Evolutionary conservation across 35 echinoderm and acorn worm genomes (phyloP).

Genomic region (Anneissia japonica): DNA sequence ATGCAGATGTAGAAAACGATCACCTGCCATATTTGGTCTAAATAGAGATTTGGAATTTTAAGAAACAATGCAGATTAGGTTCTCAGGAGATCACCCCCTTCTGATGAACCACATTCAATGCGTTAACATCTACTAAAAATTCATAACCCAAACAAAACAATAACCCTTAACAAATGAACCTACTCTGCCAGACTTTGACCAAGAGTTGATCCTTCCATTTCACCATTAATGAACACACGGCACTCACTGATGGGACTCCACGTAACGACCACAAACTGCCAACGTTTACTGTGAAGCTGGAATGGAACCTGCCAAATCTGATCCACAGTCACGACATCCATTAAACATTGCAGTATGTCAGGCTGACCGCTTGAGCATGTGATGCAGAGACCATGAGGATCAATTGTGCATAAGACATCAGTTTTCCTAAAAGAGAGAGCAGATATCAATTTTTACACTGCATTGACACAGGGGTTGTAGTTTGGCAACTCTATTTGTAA

Average conservation of each 20-base stretch:
- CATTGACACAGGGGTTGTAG: too few species aligned
- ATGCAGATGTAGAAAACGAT: too few species aligned
- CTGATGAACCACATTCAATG: too few species aligned
- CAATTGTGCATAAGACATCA: not conserved
- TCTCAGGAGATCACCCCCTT: too few species aligned
- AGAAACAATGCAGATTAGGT: too few species aligned
- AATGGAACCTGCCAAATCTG: not conserved
- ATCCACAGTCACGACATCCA: not conserved
- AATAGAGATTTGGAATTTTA: too few species aligned
- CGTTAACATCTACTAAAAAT: too few species aligned
- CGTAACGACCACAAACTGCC: not conserved
- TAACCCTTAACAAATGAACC: not conserved
- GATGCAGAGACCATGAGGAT: not conserved
- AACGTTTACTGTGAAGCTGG: not conserved
- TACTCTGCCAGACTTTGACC: not conserved
- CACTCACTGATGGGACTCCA: constrained; percentile 11
- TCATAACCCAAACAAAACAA: not conserved
- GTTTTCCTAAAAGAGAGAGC: not conserved
- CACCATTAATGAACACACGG: not conserved
- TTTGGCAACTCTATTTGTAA: too few species aligned
- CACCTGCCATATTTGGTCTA: too few species aligned
- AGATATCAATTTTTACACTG: too few species aligned
- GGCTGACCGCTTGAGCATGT: not conserved
- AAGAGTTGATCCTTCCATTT: not conserved
- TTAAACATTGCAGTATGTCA: not conserved